Evolutionary conservation across 2,797 vertebrate genomes (phyloP), one percentile per base, ranked within the genome.

Genomic region (Helarctos malayanus): DNA sequence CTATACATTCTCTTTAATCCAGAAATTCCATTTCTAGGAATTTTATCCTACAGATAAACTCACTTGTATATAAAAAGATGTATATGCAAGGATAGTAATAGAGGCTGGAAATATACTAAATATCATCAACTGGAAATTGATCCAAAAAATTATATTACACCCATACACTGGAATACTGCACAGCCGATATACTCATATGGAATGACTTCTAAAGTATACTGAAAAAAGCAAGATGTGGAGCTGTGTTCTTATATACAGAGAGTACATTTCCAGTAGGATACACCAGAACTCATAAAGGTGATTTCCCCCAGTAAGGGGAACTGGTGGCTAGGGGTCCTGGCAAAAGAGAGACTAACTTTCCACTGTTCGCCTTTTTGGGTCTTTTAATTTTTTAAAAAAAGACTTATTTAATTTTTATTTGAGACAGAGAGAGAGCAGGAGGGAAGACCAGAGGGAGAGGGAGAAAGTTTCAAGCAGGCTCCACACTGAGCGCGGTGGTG

Each of bases 21-120:
- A 57, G 56, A 86, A 76, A 81, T 54, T 92, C 45, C n/a, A 65
- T 63, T 69, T 90, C 27, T 38, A 90, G 27, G 75, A 82, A 86
- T 65, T 93, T 82, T 82, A 56, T 81, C 41, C 38, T 81, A 84
- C 41, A 71, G 59, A 54, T 54, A 85, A 89, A 86, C 41, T 85
- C 49, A 75, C 2, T 89, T 80, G 23, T 56, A 10, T 89, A 23
- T 78, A 79, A 61, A 94, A 71, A 84, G 12, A 47, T 25, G 19
- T 52, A 38, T 75, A 47, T 29, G n/a, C 11, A 69, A 92, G n/a
- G 47, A 65, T 29, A 29, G 15, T 68, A 56, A 45, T 12, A 87
- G 54, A 81, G 56, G 18, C n/a, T 95, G 35, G 57, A 84, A 65
- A 83, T 49, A 57, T 49, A 65, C 35, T 23, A 83, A 69, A 61